Conservation (phyloP, 1,140 invertebrate species). For the Adelges cooleyi region DNA sequence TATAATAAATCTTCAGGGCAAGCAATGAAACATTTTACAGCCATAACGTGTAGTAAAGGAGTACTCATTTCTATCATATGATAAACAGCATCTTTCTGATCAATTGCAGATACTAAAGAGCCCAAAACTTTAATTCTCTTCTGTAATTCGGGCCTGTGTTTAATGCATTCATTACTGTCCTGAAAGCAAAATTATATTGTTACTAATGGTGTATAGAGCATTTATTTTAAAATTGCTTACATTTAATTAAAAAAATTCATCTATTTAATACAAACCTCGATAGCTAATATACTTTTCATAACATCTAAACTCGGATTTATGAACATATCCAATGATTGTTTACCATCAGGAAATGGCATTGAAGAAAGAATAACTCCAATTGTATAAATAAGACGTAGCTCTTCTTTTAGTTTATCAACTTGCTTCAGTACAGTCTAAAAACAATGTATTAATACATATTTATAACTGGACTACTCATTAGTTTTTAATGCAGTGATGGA, state of each 20-base stretch:
- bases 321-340: conserved; percentile 12
- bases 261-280: background rate
- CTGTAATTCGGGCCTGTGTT: conserved; percentile 4
- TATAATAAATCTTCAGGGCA: conserved; percentile 14
- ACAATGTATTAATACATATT: too few relatives aligned
- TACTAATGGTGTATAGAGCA: too few relatives aligned
- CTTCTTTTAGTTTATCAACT: conserved; percentile 17
- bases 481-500: too few relatives aligned
- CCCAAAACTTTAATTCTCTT: conserved; percentile 7
- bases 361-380: conserved; percentile 18
- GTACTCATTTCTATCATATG: conserved; percentile 4
- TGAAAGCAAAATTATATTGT: background rate
- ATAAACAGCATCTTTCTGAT: background rate
- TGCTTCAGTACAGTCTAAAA: conserved; percentile 3
- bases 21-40: conserved; percentile 3
- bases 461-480: too few relatives aligned
- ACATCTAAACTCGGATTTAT: conserved; percentile 3
- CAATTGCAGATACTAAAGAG: conserved; percentile 23
- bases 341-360: conserved; percentile 5
- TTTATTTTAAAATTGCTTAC: background rate
- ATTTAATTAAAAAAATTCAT: background rate
- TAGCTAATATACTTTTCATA: conserved; percentile 3
- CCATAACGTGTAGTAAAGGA: background rate
- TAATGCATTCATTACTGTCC: background rate
- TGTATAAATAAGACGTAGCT: conserved; percentile 11